phyloP scores from a whole-genome alignment of 2,113 vertebrate genomes.

The Neogobius melanostomus region DNA sequence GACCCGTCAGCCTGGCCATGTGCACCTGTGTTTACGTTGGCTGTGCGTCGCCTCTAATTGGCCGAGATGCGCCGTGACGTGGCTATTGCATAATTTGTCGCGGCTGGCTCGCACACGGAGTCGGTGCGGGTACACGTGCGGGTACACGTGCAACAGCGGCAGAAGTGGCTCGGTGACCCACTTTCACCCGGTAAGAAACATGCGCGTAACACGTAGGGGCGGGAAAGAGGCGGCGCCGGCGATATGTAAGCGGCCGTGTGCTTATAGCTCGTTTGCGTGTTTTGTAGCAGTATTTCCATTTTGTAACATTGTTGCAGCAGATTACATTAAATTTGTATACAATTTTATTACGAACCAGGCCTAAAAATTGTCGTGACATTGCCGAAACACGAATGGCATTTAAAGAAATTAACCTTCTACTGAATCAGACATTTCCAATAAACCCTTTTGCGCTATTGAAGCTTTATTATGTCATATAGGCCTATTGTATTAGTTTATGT shows the following conservation, averaged over 20 bases:
- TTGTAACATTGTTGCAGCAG: neutral
- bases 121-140: slow-evolving; percentile 81
- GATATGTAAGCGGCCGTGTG: neutral
- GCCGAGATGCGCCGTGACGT: slow-evolving; percentile 78
- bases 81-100: slow-evolving; percentile 80
- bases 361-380: too few relatives aligned
- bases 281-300: neutral
- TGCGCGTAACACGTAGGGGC: slow-evolving; percentile 76
- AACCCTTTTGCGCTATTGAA: too few relatives aligned
- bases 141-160: neutral
- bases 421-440: too few relatives aligned
- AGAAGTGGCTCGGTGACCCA: slow-evolving; percentile 63
- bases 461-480: too few relatives aligned
- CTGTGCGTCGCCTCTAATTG: slow-evolving; percentile 79
- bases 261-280: neutral
- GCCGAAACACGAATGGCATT: too few relatives aligned
- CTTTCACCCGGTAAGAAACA: slow-evolving; percentile 54
- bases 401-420: too few relatives aligned
- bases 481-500: too few relatives aligned
- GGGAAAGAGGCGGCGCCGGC: slow-evolving; percentile 21
- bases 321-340: neutral
- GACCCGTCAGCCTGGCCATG: slow-evolving; percentile 81
- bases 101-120: slow-evolving; percentile 48
- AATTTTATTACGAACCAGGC: neutral
- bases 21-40: slow-evolving; percentile 88